Evolutionary conservation across 2,113 vertebrate genomes (phyloP), one percentile per base, ranked within the genome.

Genomic region (Puffinus mauretanicus): DNA sequence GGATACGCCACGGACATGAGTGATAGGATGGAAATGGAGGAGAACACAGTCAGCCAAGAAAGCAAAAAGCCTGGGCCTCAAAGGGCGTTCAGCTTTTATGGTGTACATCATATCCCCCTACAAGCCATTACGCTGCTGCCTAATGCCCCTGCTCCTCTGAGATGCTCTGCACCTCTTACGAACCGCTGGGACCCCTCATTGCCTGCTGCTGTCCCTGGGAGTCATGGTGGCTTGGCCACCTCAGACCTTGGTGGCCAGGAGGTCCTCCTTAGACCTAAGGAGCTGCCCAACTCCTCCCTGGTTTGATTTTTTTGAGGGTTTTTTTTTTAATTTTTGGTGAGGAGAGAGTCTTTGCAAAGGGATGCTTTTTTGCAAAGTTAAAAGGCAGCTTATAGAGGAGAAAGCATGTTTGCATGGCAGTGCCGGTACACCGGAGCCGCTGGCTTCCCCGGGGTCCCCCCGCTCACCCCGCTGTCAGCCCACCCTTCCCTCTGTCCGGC

Each of bases 351-450:
- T 91, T 51, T 47, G 42, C 1, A 2, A 76, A 55, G n/a, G 25
- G 13, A 13, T 27, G 9, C 4, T 47, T n/a, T 4, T 17, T 86
- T 32, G 30, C 9, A 25, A 69, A 27, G 14, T 55, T 49, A 34
- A 75, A 62, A 57, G 22, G 24, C 52, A 61, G 40, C 27, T 67
- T 17, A n/a, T 1, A 47, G 60, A 40, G 25, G 44, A 52, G 24
- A 1, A 21, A 49, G 46, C 12, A 16, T 1, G 1, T 46, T 5
- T 40, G 38, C 66, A 15, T 46, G 21, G 15, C n/a, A n/a, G 16
- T 29, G 10, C 10, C 1, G 1, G 18, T 60, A 42, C 26, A 24
- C 21, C 4, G 0, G 22, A 61, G 46, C 18, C 0, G 0, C 21
- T 61, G 1, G 0, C 55, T 55, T 54, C 27, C 46, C 54, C 6